Base-by-base conservation (phyloP, 2,888 invertebrate genomes). In the Andricus curvator region DNA sequence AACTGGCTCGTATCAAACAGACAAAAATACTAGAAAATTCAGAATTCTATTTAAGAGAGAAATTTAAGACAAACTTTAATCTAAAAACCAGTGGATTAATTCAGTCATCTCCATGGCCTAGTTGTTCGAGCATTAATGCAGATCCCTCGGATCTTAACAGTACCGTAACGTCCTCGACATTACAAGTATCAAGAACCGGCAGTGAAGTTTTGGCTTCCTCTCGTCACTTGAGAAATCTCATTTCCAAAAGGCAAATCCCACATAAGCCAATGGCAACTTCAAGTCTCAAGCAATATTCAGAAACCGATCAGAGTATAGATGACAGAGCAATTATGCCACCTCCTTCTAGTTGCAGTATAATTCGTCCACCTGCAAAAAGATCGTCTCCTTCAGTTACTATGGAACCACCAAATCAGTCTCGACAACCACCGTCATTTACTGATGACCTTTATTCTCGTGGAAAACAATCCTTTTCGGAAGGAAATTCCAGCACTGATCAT, bases 181-280 rank as follows among this genome's bases (percentile, higher is more conserved):
- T 80, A 9, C 86, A 86, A 20, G 77, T 79, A 11, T 88, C 85
- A 6, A 82, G 78, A 29, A 68, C 82, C 9, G 86, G 83, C n/a
- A 91, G 88, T 51, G 91, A 90, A 78, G 85, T 91, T 25, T 79
- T 91, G 20, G 80, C 91, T 0, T 90, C 88, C 0, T 91, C 91
- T 70, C 82, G 80, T 4, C 90, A 91, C 78, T 81, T 91, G n/a
- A 87, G 83, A 74, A 89, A 87, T n/a, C 78, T 86, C 29, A 60
- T 87, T 25, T 29, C 68, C 5, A 84, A 82, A 41, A 80, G 81
- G 20, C 82, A 83, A 6, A 33, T 5, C 5, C n/a, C 51, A 66
- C 13, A 13, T 11, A 56, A 48, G 44, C 79, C 67, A 37, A 85
- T 87, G 8, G 81, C 82, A 11, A 88, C 91, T 1, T 90, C 90